A percentile compares a stretch with the other conserved stretches of the same genome.
Conservation (phyloP, 1,140 invertebrate genomes). For the Euschistus heros region DNA sequence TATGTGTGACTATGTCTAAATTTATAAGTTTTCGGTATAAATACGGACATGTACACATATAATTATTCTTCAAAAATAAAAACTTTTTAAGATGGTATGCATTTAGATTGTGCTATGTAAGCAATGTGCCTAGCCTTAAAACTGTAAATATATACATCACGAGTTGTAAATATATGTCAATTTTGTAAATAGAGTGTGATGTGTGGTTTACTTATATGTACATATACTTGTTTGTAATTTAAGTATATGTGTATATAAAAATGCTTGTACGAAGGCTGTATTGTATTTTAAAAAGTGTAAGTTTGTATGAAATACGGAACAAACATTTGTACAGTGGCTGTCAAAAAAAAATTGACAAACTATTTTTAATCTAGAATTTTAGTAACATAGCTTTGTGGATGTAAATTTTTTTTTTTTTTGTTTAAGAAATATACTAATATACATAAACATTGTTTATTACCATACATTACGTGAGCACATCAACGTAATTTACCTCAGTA, state of each 20-base stretch:
- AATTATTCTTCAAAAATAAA: too few relatives aligned
- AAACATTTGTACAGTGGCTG: slow-evolving; percentile 16
- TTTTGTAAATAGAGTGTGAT: slow-evolving; percentile 16
- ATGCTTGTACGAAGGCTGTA: slow-evolving; percentile 8
- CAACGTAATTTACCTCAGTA: too few relatives aligned
- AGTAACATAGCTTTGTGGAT: slow-evolving; percentile 21
- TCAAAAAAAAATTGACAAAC: slow-evolving; percentile 20
- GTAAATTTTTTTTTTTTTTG: slow-evolving; percentile 18
- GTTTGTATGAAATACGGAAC: slow-evolving; percentile 20
- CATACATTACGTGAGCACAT: too few relatives aligned
- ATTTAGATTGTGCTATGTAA: slow-evolving; percentile 13
- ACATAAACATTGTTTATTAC: too few relatives aligned
- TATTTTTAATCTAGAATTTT: slow-evolving; percentile 22
- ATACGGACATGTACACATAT: slow-evolving; percentile 8
- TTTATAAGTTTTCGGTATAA: slow-evolving; percentile 12
- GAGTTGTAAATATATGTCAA: slow-evolving; percentile 21
- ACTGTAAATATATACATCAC: slow-evolving; percentile 14
- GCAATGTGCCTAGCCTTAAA: slow-evolving; percentile 23
- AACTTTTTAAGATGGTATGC: neutral
- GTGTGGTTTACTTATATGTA: slow-evolving; percentile 4
- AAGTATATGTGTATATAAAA: slow-evolving; percentile 13
- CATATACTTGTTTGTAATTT: neutral
- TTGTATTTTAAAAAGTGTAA: slow-evolving; percentile 18
- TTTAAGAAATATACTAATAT: slow-evolving; percentile 21
- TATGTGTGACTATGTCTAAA: neutral